Evolutionary conservation across 2,113 vertebrate species (phyloP).

Genomic region (Diphyllodes magnificus): DNA sequence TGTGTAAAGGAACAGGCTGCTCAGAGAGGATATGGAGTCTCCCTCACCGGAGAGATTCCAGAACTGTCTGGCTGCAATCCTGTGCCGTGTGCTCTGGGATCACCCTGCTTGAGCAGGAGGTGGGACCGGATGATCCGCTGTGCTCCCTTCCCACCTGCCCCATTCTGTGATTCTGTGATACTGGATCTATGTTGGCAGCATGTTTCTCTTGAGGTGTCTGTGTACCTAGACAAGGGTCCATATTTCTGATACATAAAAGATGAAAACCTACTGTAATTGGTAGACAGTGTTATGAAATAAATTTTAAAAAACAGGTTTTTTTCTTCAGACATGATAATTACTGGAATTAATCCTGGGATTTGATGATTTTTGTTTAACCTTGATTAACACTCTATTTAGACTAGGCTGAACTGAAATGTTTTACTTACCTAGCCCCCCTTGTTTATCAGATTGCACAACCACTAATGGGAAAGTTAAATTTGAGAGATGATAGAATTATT

Average conservation of each 20-base stretch:
- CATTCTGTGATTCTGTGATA: neutral
- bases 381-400: neutral
- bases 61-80: neutral
- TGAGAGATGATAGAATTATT: neutral
- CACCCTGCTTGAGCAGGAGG: neutral
- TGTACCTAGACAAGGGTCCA: neutral
- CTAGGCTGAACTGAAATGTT: neutral
- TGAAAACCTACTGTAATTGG: neutral
- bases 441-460: neutral
- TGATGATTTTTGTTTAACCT: neutral
- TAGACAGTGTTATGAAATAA: neutral
- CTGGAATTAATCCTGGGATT: neutral
- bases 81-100: neutral
- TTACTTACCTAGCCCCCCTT: neutral
- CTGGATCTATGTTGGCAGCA: accelerated
- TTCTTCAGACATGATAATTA: neutral
- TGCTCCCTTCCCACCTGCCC: neutral
- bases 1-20: neutral
- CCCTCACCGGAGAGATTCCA: neutral
- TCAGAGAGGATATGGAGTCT: neutral
- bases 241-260: neutral
- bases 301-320: neutral
- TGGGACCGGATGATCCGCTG: accelerated
- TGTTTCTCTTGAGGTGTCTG: neutral
- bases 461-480: neutral